Percentiles rank a stretch among this genome's conserved stretches.
These are phyloP conservation scores for Drosophila mayri DNA, from an alignment of 1,140 invertebrate genomes.

Conservation along the genomic window DNA sequence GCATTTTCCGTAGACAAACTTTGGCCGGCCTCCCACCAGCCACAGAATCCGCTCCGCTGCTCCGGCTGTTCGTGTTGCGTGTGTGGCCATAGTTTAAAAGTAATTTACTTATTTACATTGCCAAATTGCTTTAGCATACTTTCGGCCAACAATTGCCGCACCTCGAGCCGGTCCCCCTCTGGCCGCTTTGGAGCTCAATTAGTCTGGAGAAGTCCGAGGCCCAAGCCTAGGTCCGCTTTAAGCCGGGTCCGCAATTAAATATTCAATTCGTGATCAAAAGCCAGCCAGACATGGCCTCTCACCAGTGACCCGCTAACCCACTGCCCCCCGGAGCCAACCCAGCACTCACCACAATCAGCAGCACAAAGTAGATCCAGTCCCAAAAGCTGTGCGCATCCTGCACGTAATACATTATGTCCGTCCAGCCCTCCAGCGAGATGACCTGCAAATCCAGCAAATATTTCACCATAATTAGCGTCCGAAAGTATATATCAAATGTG, in stretches of 20 bases:
- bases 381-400: conserved; percentile 99
- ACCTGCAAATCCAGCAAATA: conserved; percentile 86
- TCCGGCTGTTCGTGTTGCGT: conserved; percentile 13
- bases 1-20: conserved; percentile 43
- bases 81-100: conserved; percentile 60
- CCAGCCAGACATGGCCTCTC: conserved; percentile 13
- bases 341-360: conserved; percentile 98
- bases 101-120: conserved; percentile 76
- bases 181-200: conserved; percentile 28
- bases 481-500: conserved; percentile 10
- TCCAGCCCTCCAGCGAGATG: conserved; percentile 96
- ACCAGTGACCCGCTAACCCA: conserved; percentile 23
- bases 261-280: conserved; percentile 62
- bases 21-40: background rate
- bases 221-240: conserved; percentile 2
- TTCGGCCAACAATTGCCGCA: conserved; percentile 1
- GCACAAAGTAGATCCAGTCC: conserved; percentile 99
- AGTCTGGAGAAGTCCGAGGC: conserved; percentile 5
- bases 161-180: background rate
- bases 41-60: background rate
- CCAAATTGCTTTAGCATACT: conserved; percentile 65
- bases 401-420: conserved; percentile 97
- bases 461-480: conserved; percentile 57
- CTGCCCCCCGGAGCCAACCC: background rate
- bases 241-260: conserved; percentile 42